These are phyloP conservation scores for Coptodon rendalli DNA, from an alignment of 2,113 vertebrate species.

Conservation along the genomic window DNA sequence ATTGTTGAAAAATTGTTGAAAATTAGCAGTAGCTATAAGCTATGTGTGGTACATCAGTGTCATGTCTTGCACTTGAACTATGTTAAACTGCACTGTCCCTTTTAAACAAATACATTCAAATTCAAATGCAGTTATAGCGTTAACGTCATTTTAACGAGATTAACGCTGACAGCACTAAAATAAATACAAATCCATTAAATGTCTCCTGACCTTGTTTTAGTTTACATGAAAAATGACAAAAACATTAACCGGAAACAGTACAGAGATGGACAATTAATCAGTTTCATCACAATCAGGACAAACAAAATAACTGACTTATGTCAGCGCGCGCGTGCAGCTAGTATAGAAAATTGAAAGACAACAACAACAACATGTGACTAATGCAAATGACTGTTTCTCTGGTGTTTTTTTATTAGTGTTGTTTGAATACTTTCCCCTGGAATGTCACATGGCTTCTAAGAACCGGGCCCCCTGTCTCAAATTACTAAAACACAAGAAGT, in stretches of 20 bases:
- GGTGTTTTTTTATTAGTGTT: background rate
- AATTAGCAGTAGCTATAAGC: no score
- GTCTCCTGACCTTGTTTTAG: background rate
- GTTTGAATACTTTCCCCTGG: background rate
- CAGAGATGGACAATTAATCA: background rate
- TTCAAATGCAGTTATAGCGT: no score
- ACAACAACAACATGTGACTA: background rate
- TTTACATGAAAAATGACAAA: background rate
- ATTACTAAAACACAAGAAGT: background rate
- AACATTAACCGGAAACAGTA: background rate
- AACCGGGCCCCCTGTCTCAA: accelerated
- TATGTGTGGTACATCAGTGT: no score
- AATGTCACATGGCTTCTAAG: background rate
- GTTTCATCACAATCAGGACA: background rate
- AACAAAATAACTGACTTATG: accelerated
- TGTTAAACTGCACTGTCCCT: no score
- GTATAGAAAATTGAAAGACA: background rate
- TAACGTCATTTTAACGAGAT: background rate
- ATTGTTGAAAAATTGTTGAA: no score
- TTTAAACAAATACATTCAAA: no score
- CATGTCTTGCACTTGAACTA: no score
- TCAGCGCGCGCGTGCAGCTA: accelerated
- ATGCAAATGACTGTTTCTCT: background rate
- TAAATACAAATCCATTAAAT: background rate
- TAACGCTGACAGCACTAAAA: accelerated